Conservation (phyloP, 2,113 vertebrate species). For the Bostrychus sinensis region DNA sequence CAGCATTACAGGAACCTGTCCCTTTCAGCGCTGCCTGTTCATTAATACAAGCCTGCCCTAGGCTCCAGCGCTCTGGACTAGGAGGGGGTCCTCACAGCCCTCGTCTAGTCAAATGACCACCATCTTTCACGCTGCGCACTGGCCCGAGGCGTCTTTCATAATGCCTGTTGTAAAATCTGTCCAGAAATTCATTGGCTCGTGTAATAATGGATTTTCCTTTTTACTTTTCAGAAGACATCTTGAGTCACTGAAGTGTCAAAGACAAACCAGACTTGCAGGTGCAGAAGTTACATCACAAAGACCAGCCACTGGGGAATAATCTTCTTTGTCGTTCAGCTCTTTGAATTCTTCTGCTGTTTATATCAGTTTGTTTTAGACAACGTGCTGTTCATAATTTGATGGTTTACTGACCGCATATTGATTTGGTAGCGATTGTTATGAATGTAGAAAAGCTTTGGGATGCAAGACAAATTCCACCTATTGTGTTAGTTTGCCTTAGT, state of each 20-base stretch:
- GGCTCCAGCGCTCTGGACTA: slow-evolving; percentile 66
- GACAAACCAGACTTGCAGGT: slow-evolving; percentile 43
- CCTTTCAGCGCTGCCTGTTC: slow-evolving; percentile 76
- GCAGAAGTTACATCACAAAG: slow-evolving; percentile 26
- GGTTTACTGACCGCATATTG: slow-evolving; percentile 61
- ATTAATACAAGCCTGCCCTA: slow-evolving; percentile 78
- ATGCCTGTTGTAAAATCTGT: slow-evolving; percentile 65
- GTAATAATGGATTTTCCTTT: slow-evolving; percentile 54
- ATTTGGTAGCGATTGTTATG: slow-evolving; percentile 60
- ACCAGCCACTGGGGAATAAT: slow-evolving; percentile 22
- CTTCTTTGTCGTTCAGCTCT: slow-evolving; percentile 13
- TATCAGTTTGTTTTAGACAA: slow-evolving; percentile 14
- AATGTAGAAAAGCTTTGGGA: slow-evolving; percentile 35
- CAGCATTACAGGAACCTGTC: slow-evolving; percentile 83
- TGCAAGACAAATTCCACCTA: slow-evolving; percentile 39
- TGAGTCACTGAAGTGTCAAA: slow-evolving; percentile 39
- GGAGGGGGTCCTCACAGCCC: slow-evolving; percentile 73
- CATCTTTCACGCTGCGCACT: slow-evolving; percentile 75
- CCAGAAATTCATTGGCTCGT: slow-evolving; percentile 66
- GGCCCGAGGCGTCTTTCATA: slow-evolving; percentile 65
- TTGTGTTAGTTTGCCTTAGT: slow-evolving; percentile 10
- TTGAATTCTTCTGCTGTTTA: slow-evolving; percentile 35
- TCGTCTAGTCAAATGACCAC: slow-evolving; percentile 81
- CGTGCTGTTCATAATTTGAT: slow-evolving; percentile 57
- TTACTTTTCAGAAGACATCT: slow-evolving; percentile 22